Conservation (phyloP, 2,888 invertebrate species). For the Euspilapteryx auroguttella region DNA sequence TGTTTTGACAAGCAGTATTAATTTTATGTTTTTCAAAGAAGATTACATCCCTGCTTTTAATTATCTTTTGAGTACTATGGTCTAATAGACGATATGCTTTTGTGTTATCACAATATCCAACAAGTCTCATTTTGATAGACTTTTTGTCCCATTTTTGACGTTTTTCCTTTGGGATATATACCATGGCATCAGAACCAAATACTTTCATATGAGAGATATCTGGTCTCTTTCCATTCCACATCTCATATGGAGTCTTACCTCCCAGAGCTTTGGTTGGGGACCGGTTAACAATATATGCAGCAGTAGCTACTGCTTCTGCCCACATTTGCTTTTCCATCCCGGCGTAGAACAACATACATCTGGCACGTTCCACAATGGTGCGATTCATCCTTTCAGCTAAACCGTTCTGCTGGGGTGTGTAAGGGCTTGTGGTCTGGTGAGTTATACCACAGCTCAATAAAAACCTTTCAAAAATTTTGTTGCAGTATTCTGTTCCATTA, state of each 20-base stretch:
- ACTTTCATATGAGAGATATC: slow-evolving; percentile 11
- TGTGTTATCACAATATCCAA: no score
- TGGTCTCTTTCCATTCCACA: slow-evolving; percentile 6
- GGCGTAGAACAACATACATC: no score
- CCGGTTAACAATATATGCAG: slow-evolving; percentile 9
- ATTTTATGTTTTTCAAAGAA: no score
- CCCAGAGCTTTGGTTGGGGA: slow-evolving; percentile 8
- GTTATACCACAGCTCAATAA: slow-evolving; percentile 12
- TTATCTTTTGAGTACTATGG: no score
- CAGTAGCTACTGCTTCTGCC: slow-evolving; percentile 10
- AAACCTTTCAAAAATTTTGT: slow-evolving; percentile 7
- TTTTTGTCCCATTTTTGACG: no score
- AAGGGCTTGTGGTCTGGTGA: slow-evolving; percentile 13
- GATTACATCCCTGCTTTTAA: no score
- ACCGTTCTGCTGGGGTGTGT: slow-evolving; percentile 19
- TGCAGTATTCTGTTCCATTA: slow-evolving; percentile 6
- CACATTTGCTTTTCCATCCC: slow-evolving; percentile 8
- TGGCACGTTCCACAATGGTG: slow-evolving; percentile 8
- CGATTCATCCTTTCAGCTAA: slow-evolving; percentile 14
- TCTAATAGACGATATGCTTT: no score
- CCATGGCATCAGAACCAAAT: slow-evolving; percentile 11
- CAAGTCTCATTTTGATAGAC: no score
- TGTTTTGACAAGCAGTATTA: no score
- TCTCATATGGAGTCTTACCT: slow-evolving; percentile 10
- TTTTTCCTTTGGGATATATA: slow-evolving; percentile 10